Conservation (phyloP, 2,888 invertebrate species). For the Thymelicus sylvestris region DNA sequence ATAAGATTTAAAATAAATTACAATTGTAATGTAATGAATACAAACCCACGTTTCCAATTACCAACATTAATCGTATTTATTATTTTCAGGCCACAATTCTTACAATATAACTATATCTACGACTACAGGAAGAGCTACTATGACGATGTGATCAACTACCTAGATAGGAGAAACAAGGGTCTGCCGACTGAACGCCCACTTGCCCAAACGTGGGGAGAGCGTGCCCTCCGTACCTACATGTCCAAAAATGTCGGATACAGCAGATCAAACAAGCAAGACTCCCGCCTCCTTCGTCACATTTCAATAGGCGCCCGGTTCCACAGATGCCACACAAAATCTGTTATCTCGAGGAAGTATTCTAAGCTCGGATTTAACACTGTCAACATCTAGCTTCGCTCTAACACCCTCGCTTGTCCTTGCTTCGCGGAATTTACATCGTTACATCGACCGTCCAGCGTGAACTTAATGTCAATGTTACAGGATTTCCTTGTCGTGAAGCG, state of each 20-base stretch:
- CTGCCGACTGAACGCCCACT: slow-evolving; percentile 88
- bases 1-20: not conserved
- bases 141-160: slow-evolving; percentile 92
- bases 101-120: slow-evolving; percentile 92
- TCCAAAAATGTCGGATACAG: slow-evolving; percentile 85
- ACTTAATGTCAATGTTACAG: slow-evolving; percentile 79
- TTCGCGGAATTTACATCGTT: slow-evolving; percentile 63
- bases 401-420: slow-evolving; percentile 75
- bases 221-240: slow-evolving; percentile 89
- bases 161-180: slow-evolving; percentile 91
- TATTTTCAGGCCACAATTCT: slow-evolving; percentile 88
- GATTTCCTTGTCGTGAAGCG: slow-evolving; percentile 76
- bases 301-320: slow-evolving; percentile 88
- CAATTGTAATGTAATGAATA: not conserved
- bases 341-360: slow-evolving; percentile 90
- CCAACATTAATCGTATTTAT: slow-evolving; percentile 33
- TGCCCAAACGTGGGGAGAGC: slow-evolving; percentile 94
- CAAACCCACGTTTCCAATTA: not conserved
- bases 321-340: slow-evolving; percentile 90
- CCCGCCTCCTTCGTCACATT: slow-evolving; percentile 85
- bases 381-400: slow-evolving; percentile 81
- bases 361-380: slow-evolving; percentile 79
- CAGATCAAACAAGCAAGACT: slow-evolving; percentile 86
- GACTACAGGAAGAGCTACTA: slow-evolving; percentile 95
- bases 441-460: slow-evolving; percentile 68